Evolutionary conservation across 2,113 vertebrate genomes (phyloP).

Genomic region (Excalfactoria chinensis): DNA sequence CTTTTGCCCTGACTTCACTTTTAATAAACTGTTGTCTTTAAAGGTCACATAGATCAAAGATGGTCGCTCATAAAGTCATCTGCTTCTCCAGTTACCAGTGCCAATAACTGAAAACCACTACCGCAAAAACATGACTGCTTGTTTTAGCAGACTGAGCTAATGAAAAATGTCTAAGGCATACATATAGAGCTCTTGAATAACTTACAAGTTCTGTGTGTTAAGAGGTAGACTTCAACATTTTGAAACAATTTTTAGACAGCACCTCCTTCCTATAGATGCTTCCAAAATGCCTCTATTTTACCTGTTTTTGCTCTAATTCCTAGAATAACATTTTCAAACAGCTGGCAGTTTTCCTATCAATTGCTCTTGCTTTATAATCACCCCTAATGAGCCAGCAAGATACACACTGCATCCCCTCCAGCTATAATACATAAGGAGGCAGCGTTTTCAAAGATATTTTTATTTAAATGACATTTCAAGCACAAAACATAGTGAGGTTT

Average conservation of each 20-base stretch:
- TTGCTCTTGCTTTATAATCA: constrained; percentile 61
- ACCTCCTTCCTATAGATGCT: constrained; percentile 51
- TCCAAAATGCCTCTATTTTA: constrained; percentile 64
- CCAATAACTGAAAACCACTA: background rate
- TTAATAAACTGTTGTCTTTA: background rate
- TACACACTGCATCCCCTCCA: constrained; percentile 35
- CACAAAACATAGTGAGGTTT: constrained; percentile 8
- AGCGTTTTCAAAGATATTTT: constrained; percentile 52
- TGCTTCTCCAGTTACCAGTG: background rate
- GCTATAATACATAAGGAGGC: constrained; percentile 23
- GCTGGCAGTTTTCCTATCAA: constrained; percentile 56
- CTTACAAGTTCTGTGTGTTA: constrained; percentile 12
- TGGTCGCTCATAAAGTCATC: background rate
- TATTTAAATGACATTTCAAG: constrained; percentile 44
- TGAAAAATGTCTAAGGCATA: background rate
- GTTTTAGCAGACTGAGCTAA: background rate
- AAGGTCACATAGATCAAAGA: background rate
- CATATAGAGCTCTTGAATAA: constrained; percentile 10
- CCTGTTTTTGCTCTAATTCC: constrained; percentile 61
- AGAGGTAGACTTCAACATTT: constrained; percentile 28
- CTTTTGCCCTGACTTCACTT: background rate
- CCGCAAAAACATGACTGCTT: background rate
- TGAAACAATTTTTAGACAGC: constrained; percentile 62
- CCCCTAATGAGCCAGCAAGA: constrained; percentile 31
- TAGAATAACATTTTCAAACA: constrained; percentile 57